Evolutionary conservation across 2,888 invertebrate genomes (phyloP), one percentile per base, ranked within the genome.

Genomic region (Coelogynopora nodosa): DNA sequence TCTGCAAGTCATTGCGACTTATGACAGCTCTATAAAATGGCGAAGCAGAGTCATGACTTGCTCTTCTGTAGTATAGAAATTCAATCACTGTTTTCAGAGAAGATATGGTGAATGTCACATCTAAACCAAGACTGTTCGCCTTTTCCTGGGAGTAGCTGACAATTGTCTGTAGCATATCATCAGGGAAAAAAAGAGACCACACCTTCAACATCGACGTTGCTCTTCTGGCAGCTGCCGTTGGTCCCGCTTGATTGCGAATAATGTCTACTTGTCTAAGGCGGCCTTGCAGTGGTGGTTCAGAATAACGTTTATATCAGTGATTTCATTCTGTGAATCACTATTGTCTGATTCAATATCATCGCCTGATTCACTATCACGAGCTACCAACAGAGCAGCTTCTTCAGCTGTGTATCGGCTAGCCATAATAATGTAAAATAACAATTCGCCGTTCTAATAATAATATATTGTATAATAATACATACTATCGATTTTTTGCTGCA

Each of bases 141-240:
- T 10, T 29, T 80, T 26, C 29, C 29, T n/a, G 80, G 5, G 80
- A 80, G 29, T 80, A 80, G 27, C 5, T 80, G 80, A 80, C 80
- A 27, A 80, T 80, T 29, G 26, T 80, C 80, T 80, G 80, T 80
- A 80, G 80, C 27, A 26, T 80, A 80, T 83, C 29, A 80, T 80
- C 80, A 80, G n/a, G 80, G 80, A 27, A 80, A 2, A 80, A 80
- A 26, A 80, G 2, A 26, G 80, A 80, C 23, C 2, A 80, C 28
- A 80, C 5, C 28, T 27, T n/a, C 23, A 23, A 26, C 26, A 80
- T 26, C n/a, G 80, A 26, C 23, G 23, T 80, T 26, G 80, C 80
- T 80, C 26, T 27, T 26, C 23, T 27, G 28, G 80, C 80, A 23
- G 23, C 80, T 26, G 80, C 80, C 28, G 80, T 80, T 27, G 80